Evolutionary conservation across 2,113 vertebrate species (phyloP), one percentile per base, ranked within the genome.

Genomic region (Psittacus erithacus): DNA sequence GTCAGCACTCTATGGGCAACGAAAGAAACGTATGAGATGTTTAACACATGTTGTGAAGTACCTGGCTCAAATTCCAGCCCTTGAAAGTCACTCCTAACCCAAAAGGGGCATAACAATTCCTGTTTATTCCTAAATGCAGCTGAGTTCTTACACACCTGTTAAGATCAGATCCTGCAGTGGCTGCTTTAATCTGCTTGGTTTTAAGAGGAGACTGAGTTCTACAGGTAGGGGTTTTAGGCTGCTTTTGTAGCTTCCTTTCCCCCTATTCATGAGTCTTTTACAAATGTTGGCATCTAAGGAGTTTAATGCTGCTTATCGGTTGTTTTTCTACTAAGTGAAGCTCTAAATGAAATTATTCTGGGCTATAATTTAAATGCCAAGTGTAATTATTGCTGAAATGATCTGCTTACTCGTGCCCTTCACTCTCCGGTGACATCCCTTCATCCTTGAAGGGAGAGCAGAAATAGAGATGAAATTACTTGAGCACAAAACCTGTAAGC

Each of bases 361-460:
- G 82, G 52, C 39, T 95, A 76, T 49, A 39, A 77, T 93, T 90
- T 91, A 80, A 76, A 81, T 38, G 86, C 81, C 96, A 95, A 76
- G 81, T 71, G 55, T 86, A 86, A 95, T 95, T 96, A 88, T 3
- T 19, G 47, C 86, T 70, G 78, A 84, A 85, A 47, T 52, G 27
- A 79, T 82, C 35, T 74, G 52, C 41, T 70, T 33, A 18, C 22
- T 52, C 11, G 38, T 46, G 50, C 55, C 84, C 62, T 95, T 63
- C 44, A 16, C 25, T 27, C 57, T 46, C 38, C 65, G 35, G 78
- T 35, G 65, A 46, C n/a, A 38, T 47, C 60, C 7, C 53, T 79
- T 78, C 11, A 4, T 71, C 78, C 70, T 93, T 94, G 59, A 43
- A 39, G 67, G 62, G 28, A 17, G 44, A 74, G 43, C 28, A 33